These are phyloP conservation scores for Anthophora plumipes DNA, from an alignment of 2,888 invertebrate genomes.

Conservation along the genomic window DNA sequence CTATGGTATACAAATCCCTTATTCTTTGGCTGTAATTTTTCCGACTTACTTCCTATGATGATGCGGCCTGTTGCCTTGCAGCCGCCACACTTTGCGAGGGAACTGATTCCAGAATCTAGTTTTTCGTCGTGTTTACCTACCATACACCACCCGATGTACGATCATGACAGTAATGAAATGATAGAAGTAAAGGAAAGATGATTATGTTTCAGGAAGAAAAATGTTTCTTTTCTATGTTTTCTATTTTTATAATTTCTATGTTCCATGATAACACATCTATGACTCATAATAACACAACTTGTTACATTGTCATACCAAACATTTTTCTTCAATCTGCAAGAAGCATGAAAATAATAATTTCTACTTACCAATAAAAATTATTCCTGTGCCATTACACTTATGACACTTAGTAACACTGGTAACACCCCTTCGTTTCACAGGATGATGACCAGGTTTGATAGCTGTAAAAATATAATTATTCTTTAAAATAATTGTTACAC, in stretches of 20 bases:
- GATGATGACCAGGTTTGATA: slow-evolving; percentile 87
- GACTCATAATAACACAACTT: background rate
- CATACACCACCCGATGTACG: slow-evolving; percentile 83
- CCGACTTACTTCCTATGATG: slow-evolving; percentile 84
- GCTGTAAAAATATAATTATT: slow-evolving; percentile 70
- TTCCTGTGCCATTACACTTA: slow-evolving; percentile 95
- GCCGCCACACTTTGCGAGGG: slow-evolving; percentile 83
- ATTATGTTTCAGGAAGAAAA: slow-evolving; percentile 64
- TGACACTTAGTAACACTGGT: slow-evolving; percentile 95
- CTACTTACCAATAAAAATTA: slow-evolving; percentile 90
- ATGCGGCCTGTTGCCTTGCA: slow-evolving; percentile 84
- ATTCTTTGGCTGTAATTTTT: slow-evolving; percentile 79
- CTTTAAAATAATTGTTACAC: background rate
- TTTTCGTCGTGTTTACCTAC: slow-evolving; percentile 84
- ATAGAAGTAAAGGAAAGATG: slow-evolving; percentile 75
- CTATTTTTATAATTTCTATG: background rate
- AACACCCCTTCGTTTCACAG: slow-evolving; percentile 93
- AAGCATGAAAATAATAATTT: slow-evolving; percentile 42
- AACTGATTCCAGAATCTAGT: slow-evolving; percentile 83
- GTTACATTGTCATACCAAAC: slow-evolving; percentile 44
- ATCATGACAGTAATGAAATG: slow-evolving; percentile 83
- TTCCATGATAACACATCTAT: background rate
- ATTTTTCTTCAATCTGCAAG: slow-evolving; percentile 68
- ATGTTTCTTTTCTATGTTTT: slow-evolving; percentile 59
- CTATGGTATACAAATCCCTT: slow-evolving; percentile 72